phyloP scores from a whole-genome alignment of 2,888 invertebrate species.

The Cephus nigrinus region DNA sequence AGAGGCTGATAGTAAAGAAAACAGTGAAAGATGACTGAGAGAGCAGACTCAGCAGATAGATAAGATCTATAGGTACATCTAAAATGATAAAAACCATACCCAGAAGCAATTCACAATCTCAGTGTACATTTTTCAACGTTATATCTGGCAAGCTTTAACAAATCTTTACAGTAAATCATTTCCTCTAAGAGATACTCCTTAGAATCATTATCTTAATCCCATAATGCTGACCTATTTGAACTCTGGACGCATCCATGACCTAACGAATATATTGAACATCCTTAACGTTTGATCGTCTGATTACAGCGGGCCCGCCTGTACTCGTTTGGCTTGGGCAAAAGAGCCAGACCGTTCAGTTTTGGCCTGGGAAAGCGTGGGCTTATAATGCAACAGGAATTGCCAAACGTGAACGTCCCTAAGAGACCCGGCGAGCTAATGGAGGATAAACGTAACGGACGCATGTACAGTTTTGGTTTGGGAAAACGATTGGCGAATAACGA shows the following conservation, averaged over 20 bases:
- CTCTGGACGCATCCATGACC: not conserved
- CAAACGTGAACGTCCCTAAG: conserved; percentile 27
- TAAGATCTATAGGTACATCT: not conserved
- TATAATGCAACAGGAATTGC: conserved; percentile 10
- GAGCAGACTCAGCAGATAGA: not conserved
- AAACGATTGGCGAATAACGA: conserved; percentile 66
- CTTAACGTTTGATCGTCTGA: not conserved
- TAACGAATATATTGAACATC: not conserved
- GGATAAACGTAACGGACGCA: conserved; percentile 70
- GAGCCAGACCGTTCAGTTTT: conserved; percentile 69
- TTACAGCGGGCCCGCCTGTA: conserved; percentile 73
- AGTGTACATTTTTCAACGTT: not conserved
- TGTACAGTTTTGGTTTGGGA: conserved; percentile 72
- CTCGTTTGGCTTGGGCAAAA: conserved; percentile 78
- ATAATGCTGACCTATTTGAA: not conserved
- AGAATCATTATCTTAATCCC: not conserved
- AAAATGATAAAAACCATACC: not conserved
- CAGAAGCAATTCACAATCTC: not conserved
- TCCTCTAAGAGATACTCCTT: not conserved
- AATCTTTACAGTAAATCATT: not conserved
- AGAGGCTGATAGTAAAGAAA: not conserved
- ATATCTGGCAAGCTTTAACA: not conserved
- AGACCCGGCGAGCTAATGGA: conserved; percentile 65
- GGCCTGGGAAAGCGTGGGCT: conserved; percentile 70
- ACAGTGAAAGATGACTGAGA: not conserved